Base-by-base conservation (phyloP, 2,797 vertebrate genomes). In the Syngnathus rostellatus region DNA sequence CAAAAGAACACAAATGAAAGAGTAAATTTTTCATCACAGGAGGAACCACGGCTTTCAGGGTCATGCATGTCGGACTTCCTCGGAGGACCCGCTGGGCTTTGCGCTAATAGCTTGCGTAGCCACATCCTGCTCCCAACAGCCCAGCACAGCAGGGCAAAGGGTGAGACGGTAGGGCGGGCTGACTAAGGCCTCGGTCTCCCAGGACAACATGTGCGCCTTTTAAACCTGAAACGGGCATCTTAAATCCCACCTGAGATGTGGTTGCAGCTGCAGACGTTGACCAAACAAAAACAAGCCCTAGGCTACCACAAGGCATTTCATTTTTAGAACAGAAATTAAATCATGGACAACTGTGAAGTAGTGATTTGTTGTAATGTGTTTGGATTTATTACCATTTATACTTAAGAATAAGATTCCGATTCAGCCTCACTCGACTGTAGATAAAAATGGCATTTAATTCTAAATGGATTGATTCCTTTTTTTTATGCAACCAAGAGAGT, bases 1-100 rank as follows among this genome's bases (percentile, higher is more conserved):
- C 40, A 62, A 58, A 21, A 23, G 43, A 48, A 39, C 63, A 75
- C 63, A 80, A 80, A 74, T 77, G 61, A 75, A 75, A 82, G 19
- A 48, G 71, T 85, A 83, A 85, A 86, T 78, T 64, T 87, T 85
- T 87, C 86, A 86, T 81, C 77, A 55, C 74, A 46, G 77, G 75
- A 79, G 69, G 76, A 81, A 76, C 73, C 55, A 39, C 70, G 37
- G 70, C 65, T 78, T 82, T 80, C 84, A 83, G 79, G 81, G 80
- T 81, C 74, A 60, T 60, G 68, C 70, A 82, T 78, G 77, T 80
- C 72, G 64, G 60, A 67, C 79, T 86, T 87, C 83, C 83, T 83
- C 67, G 25, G 46, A 64, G 64, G 64, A 76, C 69, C 70, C 65
- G 16, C 62, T 67, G 81, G 75, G 72, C 62, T 72, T 73, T 71